phyloP scores from a whole-genome alignment of 2,113 vertebrate genomes.

The Serilophus lunatus region DNA sequence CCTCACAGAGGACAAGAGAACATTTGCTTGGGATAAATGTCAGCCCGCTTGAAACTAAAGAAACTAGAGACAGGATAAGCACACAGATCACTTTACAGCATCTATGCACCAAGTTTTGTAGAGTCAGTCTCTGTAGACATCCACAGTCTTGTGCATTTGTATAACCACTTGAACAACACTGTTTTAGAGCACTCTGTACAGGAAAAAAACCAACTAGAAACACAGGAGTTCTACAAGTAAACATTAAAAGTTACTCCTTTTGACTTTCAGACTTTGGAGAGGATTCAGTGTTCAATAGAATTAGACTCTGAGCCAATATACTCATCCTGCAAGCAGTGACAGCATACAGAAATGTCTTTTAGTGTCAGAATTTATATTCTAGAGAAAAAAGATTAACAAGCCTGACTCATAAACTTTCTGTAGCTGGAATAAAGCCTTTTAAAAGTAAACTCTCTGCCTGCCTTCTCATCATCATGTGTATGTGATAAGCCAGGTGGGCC shows the following conservation, averaged over 20 bases:
- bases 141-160: neutral
- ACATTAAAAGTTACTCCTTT: neutral
- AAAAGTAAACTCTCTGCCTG: neutral
- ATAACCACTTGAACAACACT: neutral
- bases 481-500: neutral
- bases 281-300: neutral
- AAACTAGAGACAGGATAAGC: neutral
- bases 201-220: neutral
- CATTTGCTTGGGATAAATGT: neutral
- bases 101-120: neutral
- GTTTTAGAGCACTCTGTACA: neutral
- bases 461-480: neutral
- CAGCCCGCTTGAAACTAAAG: neutral
- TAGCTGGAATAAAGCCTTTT: neutral
- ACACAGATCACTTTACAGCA: neutral
- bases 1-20: neutral
- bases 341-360: conserved; percentile 1
- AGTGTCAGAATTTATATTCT: neutral
- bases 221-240: neutral
- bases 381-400: neutral
- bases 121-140: neutral
- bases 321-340: neutral
- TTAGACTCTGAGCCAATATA: neutral
- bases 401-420: neutral
- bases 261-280: conserved; percentile 14